Evolutionary conservation across 2,797 vertebrate genomes (phyloP).

Genomic region (Myotis planiceps): DNA sequence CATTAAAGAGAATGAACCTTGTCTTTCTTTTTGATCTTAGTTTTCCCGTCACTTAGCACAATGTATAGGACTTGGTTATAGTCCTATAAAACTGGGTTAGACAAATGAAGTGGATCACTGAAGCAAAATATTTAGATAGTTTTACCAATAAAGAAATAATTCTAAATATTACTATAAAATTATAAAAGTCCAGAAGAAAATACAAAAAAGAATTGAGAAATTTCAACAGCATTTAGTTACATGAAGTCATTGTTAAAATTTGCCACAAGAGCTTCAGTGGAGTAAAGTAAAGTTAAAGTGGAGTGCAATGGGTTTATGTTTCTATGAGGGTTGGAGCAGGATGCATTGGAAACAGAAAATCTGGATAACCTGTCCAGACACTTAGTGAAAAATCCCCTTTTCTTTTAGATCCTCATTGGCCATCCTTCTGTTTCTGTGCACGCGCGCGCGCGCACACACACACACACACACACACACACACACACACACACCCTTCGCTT

Average conservation of each 20-base stretch:
- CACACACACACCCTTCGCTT: neutral
- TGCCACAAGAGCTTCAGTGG: neutral
- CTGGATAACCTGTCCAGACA: neutral
- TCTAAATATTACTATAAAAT: neutral
- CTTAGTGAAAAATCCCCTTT: neutral
- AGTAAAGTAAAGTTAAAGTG: neutral
- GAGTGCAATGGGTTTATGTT: neutral
- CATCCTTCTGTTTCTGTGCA: neutral
- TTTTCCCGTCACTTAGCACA: neutral
- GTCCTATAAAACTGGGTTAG: neutral
- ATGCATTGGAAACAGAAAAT: neutral
- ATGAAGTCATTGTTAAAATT: neutral
- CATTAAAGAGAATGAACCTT: neutral
- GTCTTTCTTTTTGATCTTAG: neutral
- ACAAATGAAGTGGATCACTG: neutral
- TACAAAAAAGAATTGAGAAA: neutral
- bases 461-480: neutral
- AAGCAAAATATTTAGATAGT: neutral
- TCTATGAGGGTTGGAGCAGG: neutral
- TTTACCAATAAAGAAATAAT: neutral
- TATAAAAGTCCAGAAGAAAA: neutral
- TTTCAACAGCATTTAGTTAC: neutral
- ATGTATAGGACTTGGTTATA: neutral
- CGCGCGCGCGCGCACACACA: fast-evolving
- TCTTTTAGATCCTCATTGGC: neutral